Base-by-base conservation (phyloP, 2,113 vertebrate genomes). In the Petrocephalus microphthalmus region DNA sequence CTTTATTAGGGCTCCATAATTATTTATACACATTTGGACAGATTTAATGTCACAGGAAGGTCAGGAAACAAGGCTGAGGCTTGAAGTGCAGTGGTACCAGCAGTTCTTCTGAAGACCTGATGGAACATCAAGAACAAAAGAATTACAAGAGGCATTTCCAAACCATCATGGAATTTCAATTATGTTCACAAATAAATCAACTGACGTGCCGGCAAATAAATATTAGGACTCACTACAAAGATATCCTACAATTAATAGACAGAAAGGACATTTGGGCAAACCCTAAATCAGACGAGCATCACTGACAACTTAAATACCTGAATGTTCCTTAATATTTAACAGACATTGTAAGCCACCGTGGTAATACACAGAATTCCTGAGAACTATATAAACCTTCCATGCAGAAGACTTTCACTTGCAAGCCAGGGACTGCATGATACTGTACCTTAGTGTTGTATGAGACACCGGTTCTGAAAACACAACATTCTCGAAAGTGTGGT, bases 1-100 rank as follows among this genome's bases (percentile, higher is more conserved):
- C 45, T 95, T 95, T 95, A 96, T 94, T 94, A 92, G 90, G 88
- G 51, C 33, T 93, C 92, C 91, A 93, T 90, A 86, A 89, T 88
- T 94, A 53, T 89, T 93, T 93, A 92, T 93, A 94, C 92, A 95
- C 84, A 92, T 91, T 89, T 92, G 91, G 89, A 94, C 88, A 92
- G 29, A 92, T 91, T 93, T 47, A 93, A 94, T 89, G 91, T 91
- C 90, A 93, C 91, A 90, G 88, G 92, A 90, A 93, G 88, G 91
- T 89, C 19, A 78, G 64, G 91, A 78, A 87, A 94, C 88, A 91
- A 90, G 88, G 90, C 91, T 91, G 87, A 81, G 84, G 88, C 88
- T 87, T n/a, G 90, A 89, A 90, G 91, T 91, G 67, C 49, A 87
- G 74, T 71, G 74, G 89, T 20, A 88, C 56, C 88, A 90, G 71